phyloP scores from a whole-genome alignment of 2,888 invertebrate species.

The Halictus quadricinctus region DNA sequence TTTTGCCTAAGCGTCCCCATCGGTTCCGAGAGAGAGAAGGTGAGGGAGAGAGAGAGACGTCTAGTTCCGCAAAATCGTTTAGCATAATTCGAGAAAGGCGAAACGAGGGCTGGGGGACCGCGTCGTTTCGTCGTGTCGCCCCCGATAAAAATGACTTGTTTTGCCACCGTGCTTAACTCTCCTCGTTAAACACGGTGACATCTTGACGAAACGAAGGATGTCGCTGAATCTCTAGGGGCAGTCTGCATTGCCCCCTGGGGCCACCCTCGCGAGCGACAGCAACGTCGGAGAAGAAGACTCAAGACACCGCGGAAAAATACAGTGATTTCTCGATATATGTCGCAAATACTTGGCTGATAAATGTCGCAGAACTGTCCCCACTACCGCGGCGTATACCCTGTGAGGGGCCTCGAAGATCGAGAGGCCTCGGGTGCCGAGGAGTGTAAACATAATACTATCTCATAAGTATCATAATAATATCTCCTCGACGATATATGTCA shows the following conservation, averaged over 20 bases:
- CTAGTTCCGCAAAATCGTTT: constrained; percentile 72
- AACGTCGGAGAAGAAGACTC: neutral
- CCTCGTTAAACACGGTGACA: constrained; percentile 79
- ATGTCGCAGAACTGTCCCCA: too few species aligned
- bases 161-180: constrained; percentile 71
- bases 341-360: too few species aligned
- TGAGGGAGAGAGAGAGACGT: neutral
- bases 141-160: constrained; percentile 74
- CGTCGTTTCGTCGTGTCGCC: constrained; percentile 29
- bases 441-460: too few species aligned
- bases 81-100: constrained; percentile 73
- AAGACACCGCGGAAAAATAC: neutral
- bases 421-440: too few species aligned
- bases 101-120: constrained; percentile 23
- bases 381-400: too few species aligned
- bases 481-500: too few species aligned
- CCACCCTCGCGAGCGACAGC: neutral
- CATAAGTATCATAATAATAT: too few species aligned
- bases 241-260: neutral
- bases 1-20: constrained; percentile 28
- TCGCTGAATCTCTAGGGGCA: neutral
- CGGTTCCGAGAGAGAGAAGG: constrained; percentile 4
- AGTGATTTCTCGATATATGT: too few species aligned
- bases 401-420: too few species aligned
- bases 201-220: constrained; percentile 75